Evolutionary conservation across 2,113 vertebrate species (phyloP).

Genomic region (Malaclemys terrapin): DNA sequence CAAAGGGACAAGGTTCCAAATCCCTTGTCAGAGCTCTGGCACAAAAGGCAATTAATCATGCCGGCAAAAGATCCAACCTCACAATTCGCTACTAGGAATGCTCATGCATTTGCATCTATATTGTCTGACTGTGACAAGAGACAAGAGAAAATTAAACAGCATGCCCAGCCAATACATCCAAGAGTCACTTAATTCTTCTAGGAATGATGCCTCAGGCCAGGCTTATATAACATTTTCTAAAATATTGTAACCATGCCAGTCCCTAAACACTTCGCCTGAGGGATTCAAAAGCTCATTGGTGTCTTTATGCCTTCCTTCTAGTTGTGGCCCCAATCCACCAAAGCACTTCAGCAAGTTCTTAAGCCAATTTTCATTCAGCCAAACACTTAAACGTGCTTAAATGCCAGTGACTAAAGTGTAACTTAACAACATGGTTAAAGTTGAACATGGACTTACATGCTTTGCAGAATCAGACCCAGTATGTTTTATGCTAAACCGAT

Average conservation of each 20-base stretch:
- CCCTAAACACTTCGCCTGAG: not conserved
- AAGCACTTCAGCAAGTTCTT: not conserved
- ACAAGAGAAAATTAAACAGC: constrained; percentile 15
- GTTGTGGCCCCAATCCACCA: not conserved
- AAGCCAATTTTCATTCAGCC: not conserved
- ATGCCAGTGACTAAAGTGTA: not conserved
- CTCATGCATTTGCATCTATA: not conserved
- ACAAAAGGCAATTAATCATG: not conserved
- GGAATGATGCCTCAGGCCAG: not conserved
- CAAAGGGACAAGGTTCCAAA: not conserved
- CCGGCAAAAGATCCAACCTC: not conserved
- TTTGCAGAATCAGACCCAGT: not conserved
- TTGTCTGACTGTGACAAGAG: not conserved
- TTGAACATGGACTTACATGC: not conserved
- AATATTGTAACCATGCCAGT: not conserved
- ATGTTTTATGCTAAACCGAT: not conserved
- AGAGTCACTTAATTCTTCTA: not conserved
- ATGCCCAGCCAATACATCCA: not conserved
- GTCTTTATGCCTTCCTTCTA: not conserved
- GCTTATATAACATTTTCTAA: not conserved
- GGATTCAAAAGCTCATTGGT: no score
- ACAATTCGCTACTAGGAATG: not conserved
- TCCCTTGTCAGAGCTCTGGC: not conserved
- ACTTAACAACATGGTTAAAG: not conserved
- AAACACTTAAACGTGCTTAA: not conserved